Evolutionary conservation across 2,888 invertebrate genomes (phyloP), one percentile per base, ranked within the genome.

Genomic region (Tenthredo livida): DNA sequence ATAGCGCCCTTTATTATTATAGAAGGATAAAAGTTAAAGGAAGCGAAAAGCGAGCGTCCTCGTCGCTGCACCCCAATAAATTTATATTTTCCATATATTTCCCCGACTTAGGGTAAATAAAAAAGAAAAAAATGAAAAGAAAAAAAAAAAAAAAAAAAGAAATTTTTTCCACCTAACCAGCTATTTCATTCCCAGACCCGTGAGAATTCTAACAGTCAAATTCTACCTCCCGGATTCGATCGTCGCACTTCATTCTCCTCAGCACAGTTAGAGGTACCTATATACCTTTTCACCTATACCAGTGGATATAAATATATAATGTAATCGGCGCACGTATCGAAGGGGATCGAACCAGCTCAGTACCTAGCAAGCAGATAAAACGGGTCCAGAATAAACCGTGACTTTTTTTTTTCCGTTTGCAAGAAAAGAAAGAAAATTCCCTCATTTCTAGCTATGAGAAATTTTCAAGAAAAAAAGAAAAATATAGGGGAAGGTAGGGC

Each of bases 271-370:
- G 43, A 17, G 2, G 21, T 25, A 29, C 29, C 29, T 29, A 29
- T 2, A 5, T 33, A 12, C 29, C 15, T 33, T 43, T 2, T 21
- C 12, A 72, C 72, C 40, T 40, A 43, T 43, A 73, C 43, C 40
- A 21, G 2, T 25, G 43, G 43, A 73, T 73, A 43, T 73, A 73
- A 73, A 73, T 73, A 43, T 73, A 73, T 73, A 73, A 73, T 73
- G 73, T 43, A 73, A 73, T 73, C 73, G 73, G 21, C 43, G 40
- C 73, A 73, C 73, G 73, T 73, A 73, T 73, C 43, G 73, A 40
- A 73, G 43, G 54, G 40, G 40, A 73, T 73, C 43, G 43, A 73
- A 73, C 12, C 43, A 73, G 40, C 43, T n/a, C 73, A 21, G 73
- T n/a, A 25, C 21, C 72, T 40, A 67, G 33, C 67, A 29, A 15